Percentiles rank a stretch among this genome's conserved stretches.
phyloP scores from a whole-genome alignment of 2,888 invertebrate species.

The Rhingia campestris region DNA sequence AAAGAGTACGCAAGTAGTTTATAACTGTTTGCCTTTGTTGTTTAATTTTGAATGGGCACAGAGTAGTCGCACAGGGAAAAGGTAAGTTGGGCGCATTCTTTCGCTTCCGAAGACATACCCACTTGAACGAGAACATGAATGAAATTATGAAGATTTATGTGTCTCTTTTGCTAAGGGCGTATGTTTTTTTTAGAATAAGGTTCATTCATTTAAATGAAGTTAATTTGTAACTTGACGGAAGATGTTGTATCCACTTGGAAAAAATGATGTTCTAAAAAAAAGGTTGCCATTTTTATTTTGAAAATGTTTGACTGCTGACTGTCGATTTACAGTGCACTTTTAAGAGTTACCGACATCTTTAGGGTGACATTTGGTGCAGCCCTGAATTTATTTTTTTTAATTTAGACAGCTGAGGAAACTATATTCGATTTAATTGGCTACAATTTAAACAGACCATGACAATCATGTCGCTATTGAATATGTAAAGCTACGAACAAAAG shows the following conservation, averaged over 20 bases:
- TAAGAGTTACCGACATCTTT: too few relatives aligned
- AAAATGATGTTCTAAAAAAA: not conserved
- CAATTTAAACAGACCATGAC: too few relatives aligned
- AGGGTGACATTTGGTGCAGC: too few relatives aligned
- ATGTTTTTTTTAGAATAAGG: not conserved
- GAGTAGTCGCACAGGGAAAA: not conserved
- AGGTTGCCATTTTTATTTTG: too few relatives aligned
- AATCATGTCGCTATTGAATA: too few relatives aligned
- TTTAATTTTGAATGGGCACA: conserved; percentile 36
- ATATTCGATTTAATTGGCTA: too few relatives aligned
- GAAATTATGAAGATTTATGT: conserved; percentile 37
- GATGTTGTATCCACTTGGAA: not conserved
- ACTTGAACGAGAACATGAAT: conserved; percentile 30
- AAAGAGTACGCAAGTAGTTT: not conserved
- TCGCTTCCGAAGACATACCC: conserved; percentile 5
- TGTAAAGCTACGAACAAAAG: too few relatives aligned
- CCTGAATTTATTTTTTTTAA: too few relatives aligned
- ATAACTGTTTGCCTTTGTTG: conserved; percentile 54
- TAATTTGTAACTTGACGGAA: conserved; percentile 5
- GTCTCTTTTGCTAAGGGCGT: conserved; percentile 1
- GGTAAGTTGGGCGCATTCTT: conserved; percentile 29
- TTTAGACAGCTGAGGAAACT: too few relatives aligned
- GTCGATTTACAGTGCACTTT: too few relatives aligned
- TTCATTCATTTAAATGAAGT: conserved; percentile 27
- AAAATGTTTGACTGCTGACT: too few relatives aligned